Conservation (phyloP, 2,113 vertebrate genomes). For the Catharus fuscescens region DNA sequence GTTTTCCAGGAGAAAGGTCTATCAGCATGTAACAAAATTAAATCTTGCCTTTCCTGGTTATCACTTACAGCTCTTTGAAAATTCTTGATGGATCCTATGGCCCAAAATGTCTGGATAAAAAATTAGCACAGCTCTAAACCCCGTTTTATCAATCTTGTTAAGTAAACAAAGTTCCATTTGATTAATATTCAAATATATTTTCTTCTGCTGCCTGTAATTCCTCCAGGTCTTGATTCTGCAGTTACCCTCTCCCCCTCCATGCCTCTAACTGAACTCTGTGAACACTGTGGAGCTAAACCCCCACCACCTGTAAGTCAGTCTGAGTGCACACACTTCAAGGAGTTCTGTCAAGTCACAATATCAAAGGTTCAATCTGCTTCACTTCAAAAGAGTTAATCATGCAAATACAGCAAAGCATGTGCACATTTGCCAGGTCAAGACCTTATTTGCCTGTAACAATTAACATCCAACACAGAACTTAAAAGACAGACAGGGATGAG, state of each 20-base stretch:
- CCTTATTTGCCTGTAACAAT: slow-evolving; percentile 41
- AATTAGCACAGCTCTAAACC: background rate
- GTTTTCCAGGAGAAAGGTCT: background rate
- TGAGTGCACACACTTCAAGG: slow-evolving; percentile 16
- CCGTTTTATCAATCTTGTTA: background rate
- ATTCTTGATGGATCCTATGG: background rate
- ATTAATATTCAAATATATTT: background rate
- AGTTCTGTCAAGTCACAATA: slow-evolving; percentile 42
- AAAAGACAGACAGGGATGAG: background rate
- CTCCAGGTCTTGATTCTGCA: background rate
- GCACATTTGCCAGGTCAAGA: slow-evolving; percentile 44
- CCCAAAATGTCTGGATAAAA: background rate
- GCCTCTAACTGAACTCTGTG: background rate
- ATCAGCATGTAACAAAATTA: background rate
- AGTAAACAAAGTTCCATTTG: background rate
- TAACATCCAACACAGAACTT: slow-evolving; percentile 15
- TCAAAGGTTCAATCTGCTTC: slow-evolving; percentile 40
- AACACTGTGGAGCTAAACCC: background rate
- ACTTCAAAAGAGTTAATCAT: slow-evolving; percentile 62
- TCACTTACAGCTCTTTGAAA: background rate
- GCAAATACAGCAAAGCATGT: slow-evolving; percentile 40
- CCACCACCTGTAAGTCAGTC: slow-evolving; percentile 26
- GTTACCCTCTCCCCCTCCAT: background rate
- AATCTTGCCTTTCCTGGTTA: background rate
- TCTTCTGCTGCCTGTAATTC: background rate